Percentiles rank a stretch among this genome's conserved stretches.
Conservation (phyloP, 2,797 vertebrate species). For the Sparidentex hasta region DNA sequence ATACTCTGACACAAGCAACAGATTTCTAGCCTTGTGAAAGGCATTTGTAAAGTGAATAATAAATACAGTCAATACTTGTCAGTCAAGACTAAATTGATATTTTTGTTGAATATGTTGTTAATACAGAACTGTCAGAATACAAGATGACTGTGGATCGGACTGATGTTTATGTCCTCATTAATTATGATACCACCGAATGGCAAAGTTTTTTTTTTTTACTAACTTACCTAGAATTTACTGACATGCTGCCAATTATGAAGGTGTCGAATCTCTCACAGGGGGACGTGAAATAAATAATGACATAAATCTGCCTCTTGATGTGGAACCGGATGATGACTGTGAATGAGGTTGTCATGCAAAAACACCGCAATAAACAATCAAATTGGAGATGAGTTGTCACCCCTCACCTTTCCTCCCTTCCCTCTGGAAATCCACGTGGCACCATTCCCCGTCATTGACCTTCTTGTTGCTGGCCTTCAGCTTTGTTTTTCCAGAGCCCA, state of each 20-base stretch:
- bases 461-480: constrained; percentile 94
- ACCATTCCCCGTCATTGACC: constrained; percentile 96
- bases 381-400: background rate
- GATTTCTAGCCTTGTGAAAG: background rate
- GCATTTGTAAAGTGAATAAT: background rate
- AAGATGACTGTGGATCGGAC: background rate
- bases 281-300: background rate
- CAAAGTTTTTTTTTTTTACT: too few relatives aligned
- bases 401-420: constrained; percentile 93
- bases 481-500: constrained; percentile 94
- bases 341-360: background rate
- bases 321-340: background rate
- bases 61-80: background rate
- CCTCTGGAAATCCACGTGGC: constrained; percentile 95
- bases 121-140: background rate
- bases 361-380: background rate
- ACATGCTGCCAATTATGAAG: background rate
- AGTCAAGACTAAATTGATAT: background rate
- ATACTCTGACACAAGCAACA: too few relatives aligned
- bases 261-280: background rate
- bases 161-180: background rate
- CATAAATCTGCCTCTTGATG: background rate
- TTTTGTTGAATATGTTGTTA: background rate
- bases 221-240: too few relatives aligned
- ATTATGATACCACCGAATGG: background rate